Percentiles rank a stretch among this genome's conserved stretches.
phyloP scores from a whole-genome alignment of 2,888 invertebrate genomes.

The Drosophila merina region DNA sequence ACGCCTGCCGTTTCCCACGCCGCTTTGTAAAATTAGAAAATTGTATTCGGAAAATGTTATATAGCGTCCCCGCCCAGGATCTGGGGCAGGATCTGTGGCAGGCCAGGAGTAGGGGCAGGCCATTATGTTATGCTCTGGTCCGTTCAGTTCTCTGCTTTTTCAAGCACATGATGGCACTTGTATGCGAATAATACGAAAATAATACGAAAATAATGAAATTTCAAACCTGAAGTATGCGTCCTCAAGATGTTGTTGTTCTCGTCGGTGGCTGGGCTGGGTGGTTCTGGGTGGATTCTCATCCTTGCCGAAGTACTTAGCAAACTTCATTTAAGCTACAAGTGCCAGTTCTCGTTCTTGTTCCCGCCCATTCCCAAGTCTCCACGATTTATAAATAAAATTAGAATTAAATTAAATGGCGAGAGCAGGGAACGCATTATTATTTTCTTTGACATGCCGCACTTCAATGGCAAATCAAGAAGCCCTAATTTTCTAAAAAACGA shows the following conservation, averaged over 20 bases:
- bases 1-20: slow-evolving; percentile 53
- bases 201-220: slow-evolving; percentile 78
- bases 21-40: slow-evolving; percentile 43
- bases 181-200: slow-evolving; percentile 69
- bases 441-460: slow-evolving; percentile 48
- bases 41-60: slow-evolving; percentile 31
- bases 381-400: slow-evolving; percentile 57
- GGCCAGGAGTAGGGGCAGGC: background rate
- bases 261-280: slow-evolving; percentile 5
- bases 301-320: slow-evolving; percentile 71
- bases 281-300: slow-evolving; percentile 34
- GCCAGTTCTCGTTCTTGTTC: slow-evolving; percentile 17
- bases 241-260: slow-evolving; percentile 32
- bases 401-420: slow-evolving; percentile 70
- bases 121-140: slow-evolving; percentile 3
- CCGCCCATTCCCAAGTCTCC: slow-evolving; percentile 7
- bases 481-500: slow-evolving; percentile 64
- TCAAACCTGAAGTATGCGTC: slow-evolving; percentile 67
- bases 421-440: slow-evolving; percentile 49
- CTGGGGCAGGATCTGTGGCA: background rate
- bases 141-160: slow-evolving; percentile 4
- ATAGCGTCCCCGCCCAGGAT: background rate
- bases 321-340: slow-evolving; percentile 77
- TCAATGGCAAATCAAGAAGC: slow-evolving; percentile 70
- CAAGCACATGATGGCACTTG: slow-evolving; percentile 49